Base-by-base conservation (phyloP, 2,888 invertebrate species). In the Toxonevra muliebris region DNA sequence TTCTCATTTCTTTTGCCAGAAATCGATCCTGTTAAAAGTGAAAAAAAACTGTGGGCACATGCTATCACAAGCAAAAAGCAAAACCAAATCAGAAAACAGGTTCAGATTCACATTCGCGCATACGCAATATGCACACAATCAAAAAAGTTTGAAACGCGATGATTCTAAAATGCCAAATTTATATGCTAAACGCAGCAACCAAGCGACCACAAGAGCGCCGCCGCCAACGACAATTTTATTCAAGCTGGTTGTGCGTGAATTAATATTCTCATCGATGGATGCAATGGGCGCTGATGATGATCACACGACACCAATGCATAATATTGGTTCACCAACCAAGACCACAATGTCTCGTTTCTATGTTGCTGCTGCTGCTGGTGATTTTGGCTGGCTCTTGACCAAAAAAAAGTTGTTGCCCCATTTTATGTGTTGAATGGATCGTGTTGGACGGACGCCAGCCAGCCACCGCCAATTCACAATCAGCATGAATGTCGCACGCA, bases 241-340 rank as follows among this genome's bases (percentile, higher is more conserved):
- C 45, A 40, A 9, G 42, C 5, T 17, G 20, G 42, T 17, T 45
- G 41, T 13, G 13, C 12, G 40, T 8, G 55, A 19, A 50, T 52
- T 52, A 19, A 20, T 52, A 20, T 17, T 43, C 13, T 53, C 30
- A 30, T 53, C 11, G 10, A 45, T 13, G 13, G 10, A 54, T 50
- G 45, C 58, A 13, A 57, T 19, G 61, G 8, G 4, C 48, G 54
- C 48, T 40, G n/a, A 30, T 15, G 61, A 52, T 58, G 67, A 71
- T 72, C 72, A 68, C 68, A 70, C 75, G 76, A 75, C 73, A 76
- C 73, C 66, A 74, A 75, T 76, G 73, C 76, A 76, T 76, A 76
- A 74, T 71, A 76, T 72, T 70, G 67, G 58, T 55, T 40, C 41
- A 17, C 12, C 30, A 57, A 57, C 15, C 50, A 19, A 50, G 15